phyloP scores from a whole-genome alignment of 37 sponge, comb jelly and placozoan species.

The Corticium candelabrum region DNA sequence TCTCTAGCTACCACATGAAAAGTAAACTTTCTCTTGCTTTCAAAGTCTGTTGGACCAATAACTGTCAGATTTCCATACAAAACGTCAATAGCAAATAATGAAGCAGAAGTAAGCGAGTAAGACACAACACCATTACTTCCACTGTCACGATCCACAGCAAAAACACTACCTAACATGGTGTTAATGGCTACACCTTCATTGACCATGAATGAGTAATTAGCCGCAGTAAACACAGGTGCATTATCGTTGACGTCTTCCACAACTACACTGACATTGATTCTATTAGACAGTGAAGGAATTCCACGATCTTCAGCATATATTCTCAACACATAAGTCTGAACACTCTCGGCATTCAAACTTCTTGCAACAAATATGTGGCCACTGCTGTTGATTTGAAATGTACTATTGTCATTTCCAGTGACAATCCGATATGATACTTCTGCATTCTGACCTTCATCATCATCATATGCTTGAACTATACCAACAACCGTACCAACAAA shows the following conservation, averaged over 20 bases:
- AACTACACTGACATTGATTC: not conserved
- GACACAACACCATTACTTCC: slow-evolving; percentile 7
- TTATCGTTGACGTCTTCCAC: slow-evolving; percentile 13
- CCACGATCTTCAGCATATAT: slow-evolving; percentile 2
- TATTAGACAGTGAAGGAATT: slow-evolving; percentile 7
- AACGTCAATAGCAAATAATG: slow-evolving; percentile 7
- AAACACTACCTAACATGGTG: not conserved
- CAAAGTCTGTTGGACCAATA: slow-evolving; percentile 9
- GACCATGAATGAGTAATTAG: not conserved
- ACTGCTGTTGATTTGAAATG: not conserved
- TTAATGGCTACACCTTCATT: slow-evolving; percentile 6
- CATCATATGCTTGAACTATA: slow-evolving; percentile 13
- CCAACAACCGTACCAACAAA: slow-evolving; percentile 2
- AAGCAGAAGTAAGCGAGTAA: not conserved
- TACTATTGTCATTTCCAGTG: not conserved
- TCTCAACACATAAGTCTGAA: not conserved
- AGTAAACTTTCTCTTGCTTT: not conserved
- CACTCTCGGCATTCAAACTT: slow-evolving; percentile 3
- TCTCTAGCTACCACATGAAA: slow-evolving; percentile 2
- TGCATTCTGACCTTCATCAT: slow-evolving; percentile 10
- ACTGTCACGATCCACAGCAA: slow-evolving; percentile 10
- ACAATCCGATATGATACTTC: slow-evolving; percentile 5
- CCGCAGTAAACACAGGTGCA: slow-evolving; percentile 5
- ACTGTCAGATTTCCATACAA: not conserved
- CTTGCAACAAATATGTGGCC: not conserved